Percentiles rank a stretch among this genome's conserved stretches.
phyloP scores from a whole-genome alignment of 2,888 invertebrate species.

The Limulus polyphemus region DNA sequence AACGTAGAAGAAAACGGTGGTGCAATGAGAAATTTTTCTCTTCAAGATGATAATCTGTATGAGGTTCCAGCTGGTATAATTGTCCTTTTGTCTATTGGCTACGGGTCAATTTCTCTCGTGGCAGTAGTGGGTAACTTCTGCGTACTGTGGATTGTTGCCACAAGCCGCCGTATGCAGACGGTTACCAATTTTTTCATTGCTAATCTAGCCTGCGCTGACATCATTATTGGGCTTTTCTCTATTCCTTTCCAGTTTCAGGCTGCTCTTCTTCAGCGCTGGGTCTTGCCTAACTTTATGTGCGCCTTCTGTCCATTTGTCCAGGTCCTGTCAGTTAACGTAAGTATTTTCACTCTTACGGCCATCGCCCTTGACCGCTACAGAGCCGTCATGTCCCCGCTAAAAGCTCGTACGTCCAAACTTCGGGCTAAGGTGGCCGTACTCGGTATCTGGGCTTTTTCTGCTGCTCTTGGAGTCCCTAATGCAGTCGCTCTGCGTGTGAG shows the following conservation, averaged over 20 bases:
- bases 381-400: slow-evolving; percentile 40
- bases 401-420: slow-evolving; percentile 59
- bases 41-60: slow-evolving; percentile 40
- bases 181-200: slow-evolving; percentile 73
- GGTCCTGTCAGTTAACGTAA: slow-evolving; percentile 72
- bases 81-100: slow-evolving; percentile 58
- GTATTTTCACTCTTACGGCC: slow-evolving; percentile 72
- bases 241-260: slow-evolving; percentile 85
- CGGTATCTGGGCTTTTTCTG: slow-evolving; percentile 58
- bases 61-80: slow-evolving; percentile 61
- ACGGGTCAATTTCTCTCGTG: slow-evolving; percentile 65
- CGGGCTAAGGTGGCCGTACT: slow-evolving; percentile 59
- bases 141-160: slow-evolving; percentile 73
- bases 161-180: slow-evolving; percentile 62
- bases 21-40: too few relatives aligned
- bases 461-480: slow-evolving; percentile 48
- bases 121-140: slow-evolving; percentile 69
- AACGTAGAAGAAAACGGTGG: too few relatives aligned
- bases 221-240: slow-evolving; percentile 69
- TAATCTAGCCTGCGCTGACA: slow-evolving; percentile 71
- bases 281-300: slow-evolving; percentile 72
- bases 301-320: slow-evolving; percentile 78
- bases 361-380: slow-evolving; percentile 71
- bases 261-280: slow-evolving; percentile 72
- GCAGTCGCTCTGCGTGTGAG: slow-evolving; percentile 49